Conservation (phyloP, 2,888 invertebrate species). For the Hermodice carunculata region DNA sequence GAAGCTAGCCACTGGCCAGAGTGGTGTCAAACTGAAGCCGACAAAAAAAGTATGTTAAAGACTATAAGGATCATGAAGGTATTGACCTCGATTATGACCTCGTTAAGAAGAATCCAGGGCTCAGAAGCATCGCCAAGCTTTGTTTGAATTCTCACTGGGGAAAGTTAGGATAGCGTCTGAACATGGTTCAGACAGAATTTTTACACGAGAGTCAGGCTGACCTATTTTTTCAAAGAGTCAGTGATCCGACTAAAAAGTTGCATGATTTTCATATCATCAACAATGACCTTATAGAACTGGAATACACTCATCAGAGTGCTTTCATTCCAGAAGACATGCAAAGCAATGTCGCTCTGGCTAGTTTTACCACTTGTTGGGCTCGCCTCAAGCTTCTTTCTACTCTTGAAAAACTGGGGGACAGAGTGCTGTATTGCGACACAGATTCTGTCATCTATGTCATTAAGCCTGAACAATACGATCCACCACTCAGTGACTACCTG, state of each 20-base stretch:
- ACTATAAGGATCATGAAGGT: constrained; percentile 28
- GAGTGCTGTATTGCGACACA: neutral
- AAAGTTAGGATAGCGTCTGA: constrained; percentile 34
- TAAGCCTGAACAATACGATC: constrained; percentile 9
- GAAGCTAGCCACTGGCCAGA: constrained; percentile 41
- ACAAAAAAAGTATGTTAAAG: constrained; percentile 33
- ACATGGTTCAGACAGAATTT: neutral
- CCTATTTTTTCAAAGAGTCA: neutral
- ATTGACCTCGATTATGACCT: constrained; percentile 31
- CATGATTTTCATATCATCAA: neutral
- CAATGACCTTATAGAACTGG: neutral
- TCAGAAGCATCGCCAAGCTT: constrained; percentile 32
- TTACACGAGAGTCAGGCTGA: neutral
- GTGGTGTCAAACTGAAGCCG: constrained; percentile 15
- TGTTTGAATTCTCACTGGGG: constrained; percentile 27
- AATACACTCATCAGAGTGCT: neutral
- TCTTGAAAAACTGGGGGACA: neutral
- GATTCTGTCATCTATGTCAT: neutral
- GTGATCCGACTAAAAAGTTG: neutral
- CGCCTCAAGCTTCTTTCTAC: neutral
- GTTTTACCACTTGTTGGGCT: neutral
- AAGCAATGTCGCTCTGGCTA: neutral
- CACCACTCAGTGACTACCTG: constrained; percentile 53
- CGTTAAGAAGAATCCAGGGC: constrained; percentile 38
- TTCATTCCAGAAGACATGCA: neutral